Evolutionary conservation across 2,888 invertebrate genomes (phyloP), one percentile per base, ranked within the genome.

Genomic region (Epicampocera succincta): DNA sequence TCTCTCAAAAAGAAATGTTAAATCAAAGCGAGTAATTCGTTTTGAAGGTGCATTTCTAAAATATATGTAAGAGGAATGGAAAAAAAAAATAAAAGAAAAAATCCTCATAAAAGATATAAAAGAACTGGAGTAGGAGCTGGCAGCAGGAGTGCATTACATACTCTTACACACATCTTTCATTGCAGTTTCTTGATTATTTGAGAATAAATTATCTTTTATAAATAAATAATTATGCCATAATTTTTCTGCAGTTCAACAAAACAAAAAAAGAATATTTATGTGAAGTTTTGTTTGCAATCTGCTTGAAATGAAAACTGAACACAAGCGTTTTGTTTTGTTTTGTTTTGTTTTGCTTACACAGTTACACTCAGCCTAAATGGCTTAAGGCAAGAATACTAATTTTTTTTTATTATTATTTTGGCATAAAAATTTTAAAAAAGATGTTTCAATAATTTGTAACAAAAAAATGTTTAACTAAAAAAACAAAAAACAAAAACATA

Each of bases 221-320:
- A 8, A 33, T 6, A 33, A 33, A 33, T 33, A 33, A 33, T 33
- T 33, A 33, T 33, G 33, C 33, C 33, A 33, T 33, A 5, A 33
- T 33, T 33, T 33, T 5, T 33, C 33, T 33, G 8, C 6, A 33
- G 33, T 33, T 33, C n/a, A 46, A n/a, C n/a, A n/a, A n/a, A n/a
- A n/a, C n/a, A n/a, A n/a, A 44, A 12, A 33, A 61, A 29, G 12
- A 66, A 25, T 66, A 19, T 50, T 52, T 50, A 12, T 21, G 3
- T 42, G 19, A 61, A 33, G 29, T 46, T 40, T 25, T 40, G 21
- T n/a, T 25, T 50, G 21, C 48, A 46, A 54, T 65, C 44, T 58
- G 19, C 15, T 60, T 25, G n/a, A 46, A 60, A 38, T 15, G 25
- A 38, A 52, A 60, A 61, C 13, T 46, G 38, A 58, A 68, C 33